Evolutionary conservation across 2,797 vertebrate genomes (phyloP), one percentile per base, ranked within the genome.

Genomic region (Falco novaeseelandiae): DNA sequence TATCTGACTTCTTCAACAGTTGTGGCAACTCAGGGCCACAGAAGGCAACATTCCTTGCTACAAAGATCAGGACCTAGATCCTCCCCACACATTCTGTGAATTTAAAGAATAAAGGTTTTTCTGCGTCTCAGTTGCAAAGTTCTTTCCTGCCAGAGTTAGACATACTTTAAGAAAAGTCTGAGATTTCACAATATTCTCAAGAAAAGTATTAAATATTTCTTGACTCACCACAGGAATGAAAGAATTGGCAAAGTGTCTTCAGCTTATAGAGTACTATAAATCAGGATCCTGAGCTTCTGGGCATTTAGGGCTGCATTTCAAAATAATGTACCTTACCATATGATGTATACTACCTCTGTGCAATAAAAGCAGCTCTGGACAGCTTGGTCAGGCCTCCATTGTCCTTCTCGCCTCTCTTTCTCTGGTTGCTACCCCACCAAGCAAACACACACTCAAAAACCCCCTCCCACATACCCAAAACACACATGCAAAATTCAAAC

Each of bases 141-240:
- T 71, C 11, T 70, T 20, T 77, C 26, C 65, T 67, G 25, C 29
- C n/a, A 74, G n/a, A 52, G 42, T 61, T 18, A 79, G 19, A 63
- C 15, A 42, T 18, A 52, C 10, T 63, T 89, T 19, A 36, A 71
- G 58, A 78, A 89, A 79, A 91, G 40, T 11, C 30, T 2, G 2
- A 67, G 30, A 54, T 78, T 91, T 88, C 36, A 88, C 58, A 91
- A 42, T 57, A 65, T 27, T 61, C 36, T 87, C 16, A 77, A 70
- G 65, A 61, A 66, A 57, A 84, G 34, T 38, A 86, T 40, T 61
- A 67, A 89, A 12, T 88, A 78, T 54, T 89, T 74, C 61, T 52
- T 71, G 49, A 61, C 29, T 85, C n/a, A 61, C 42, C 27, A 61
- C 8, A 48, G 46, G 55, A 87, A 81, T n/a, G 14, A 83, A 91